phyloP scores from a whole-genome alignment of 2,113 vertebrate species.

The Chrysemys picta region DNA sequence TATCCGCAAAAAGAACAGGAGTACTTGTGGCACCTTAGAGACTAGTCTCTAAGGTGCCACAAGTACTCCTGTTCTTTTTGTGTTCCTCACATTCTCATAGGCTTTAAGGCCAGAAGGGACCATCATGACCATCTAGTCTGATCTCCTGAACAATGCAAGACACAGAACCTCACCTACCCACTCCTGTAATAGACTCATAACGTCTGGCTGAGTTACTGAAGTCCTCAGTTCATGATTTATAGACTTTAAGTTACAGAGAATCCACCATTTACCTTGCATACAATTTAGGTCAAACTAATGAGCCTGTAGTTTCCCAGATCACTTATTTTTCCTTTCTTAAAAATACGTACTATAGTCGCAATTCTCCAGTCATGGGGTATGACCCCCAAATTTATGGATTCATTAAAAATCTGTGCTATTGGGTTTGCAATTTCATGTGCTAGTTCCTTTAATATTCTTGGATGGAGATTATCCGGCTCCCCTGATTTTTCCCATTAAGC shows the following conservation, averaged over 20 bases:
- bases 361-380: not conserved
- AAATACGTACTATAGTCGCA: not conserved
- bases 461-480: not conserved
- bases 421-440: not conserved
- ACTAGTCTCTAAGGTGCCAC: no score
- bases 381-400: not conserved
- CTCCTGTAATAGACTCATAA: not conserved
- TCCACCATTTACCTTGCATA: not conserved
- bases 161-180: not conserved
- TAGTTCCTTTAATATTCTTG: not conserved
- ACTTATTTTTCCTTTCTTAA: not conserved
- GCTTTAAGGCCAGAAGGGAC: not conserved
- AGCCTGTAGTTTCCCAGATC: not conserved
- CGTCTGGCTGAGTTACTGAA: not conserved
- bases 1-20: no score
- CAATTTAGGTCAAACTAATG: not conserved
- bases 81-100: not conserved
- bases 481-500: not conserved
- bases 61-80: no score
- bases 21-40: no score
- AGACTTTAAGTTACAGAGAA: not conserved
- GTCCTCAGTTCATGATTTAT: not conserved
- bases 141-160: not conserved
- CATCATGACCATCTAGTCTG: not conserved
- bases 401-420: not conserved